These are phyloP conservation scores for Eriosoma lanigerum DNA, from an alignment of 1,140 invertebrate species.

Conservation along the genomic window DNA sequence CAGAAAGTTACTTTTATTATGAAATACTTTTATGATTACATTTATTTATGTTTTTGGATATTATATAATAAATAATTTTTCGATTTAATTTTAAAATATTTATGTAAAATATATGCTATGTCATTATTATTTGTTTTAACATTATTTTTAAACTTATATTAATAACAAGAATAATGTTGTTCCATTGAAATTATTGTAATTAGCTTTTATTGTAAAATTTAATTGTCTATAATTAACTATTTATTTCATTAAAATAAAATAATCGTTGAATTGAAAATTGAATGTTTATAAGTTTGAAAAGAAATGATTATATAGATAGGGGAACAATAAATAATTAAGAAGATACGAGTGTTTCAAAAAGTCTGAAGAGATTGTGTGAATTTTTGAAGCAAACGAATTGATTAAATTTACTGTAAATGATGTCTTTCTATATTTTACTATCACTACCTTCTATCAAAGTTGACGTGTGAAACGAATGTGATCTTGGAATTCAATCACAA, in stretches of 20 bases:
- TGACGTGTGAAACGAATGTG: not conserved
- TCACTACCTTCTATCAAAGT: not conserved
- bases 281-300: not conserved
- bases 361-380: not conserved
- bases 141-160: not conserved
- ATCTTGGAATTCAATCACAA: slow-evolving; percentile 18
- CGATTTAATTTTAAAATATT: too few species aligned
- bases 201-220: not conserved
- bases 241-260: not conserved
- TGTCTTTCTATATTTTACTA: not conserved
- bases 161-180: not conserved
- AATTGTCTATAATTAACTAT: not conserved
- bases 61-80: not conserved
- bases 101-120: not conserved
- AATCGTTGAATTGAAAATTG: not conserved
- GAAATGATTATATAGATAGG: too few species aligned
- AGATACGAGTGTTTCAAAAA: not conserved
- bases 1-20: not conserved
- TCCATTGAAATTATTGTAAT: not conserved
- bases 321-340: not conserved
- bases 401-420: too few species aligned
- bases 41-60: not conserved
- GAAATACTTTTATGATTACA: not conserved
- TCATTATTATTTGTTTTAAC: not conserved
- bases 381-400: not conserved